phyloP scores from a whole-genome alignment of 2,888 invertebrate species.

The Pterostichus madidus region DNA sequence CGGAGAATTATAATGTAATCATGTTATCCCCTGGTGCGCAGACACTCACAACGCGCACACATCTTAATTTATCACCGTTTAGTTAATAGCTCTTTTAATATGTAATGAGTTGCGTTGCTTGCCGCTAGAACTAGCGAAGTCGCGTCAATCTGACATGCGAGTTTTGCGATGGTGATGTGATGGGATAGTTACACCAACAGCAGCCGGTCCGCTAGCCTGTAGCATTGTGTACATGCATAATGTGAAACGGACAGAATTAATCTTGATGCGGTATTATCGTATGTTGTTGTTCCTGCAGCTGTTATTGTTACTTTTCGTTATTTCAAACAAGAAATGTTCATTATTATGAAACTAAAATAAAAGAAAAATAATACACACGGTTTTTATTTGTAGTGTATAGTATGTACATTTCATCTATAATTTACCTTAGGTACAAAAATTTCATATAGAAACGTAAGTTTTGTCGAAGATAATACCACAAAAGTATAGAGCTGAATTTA shows the following conservation, averaged over 20 bases:
- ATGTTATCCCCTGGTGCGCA: conserved; percentile 65
- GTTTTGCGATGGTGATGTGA: conserved; percentile 2
- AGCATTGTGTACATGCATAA: conserved; percentile 25
- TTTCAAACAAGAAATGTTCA: not conserved
- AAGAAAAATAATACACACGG: too few relatives aligned
- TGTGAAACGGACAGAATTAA: conserved; percentile 14
- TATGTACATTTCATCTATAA: too few relatives aligned
- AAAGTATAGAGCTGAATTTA: too few relatives aligned
- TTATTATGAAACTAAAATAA: too few relatives aligned
- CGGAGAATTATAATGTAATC: conserved; percentile 66
- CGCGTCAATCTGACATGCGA: conserved; percentile 30
- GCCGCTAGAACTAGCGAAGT: conserved; percentile 1
- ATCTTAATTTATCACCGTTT: conserved; percentile 66
- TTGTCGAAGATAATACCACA: too few relatives aligned
- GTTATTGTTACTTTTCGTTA: not conserved
- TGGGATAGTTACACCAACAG: not conserved
- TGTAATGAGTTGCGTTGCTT: conserved; percentile 58
- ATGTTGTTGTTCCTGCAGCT: not conserved
- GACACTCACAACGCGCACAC: conserved; percentile 58
- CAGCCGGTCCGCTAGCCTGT: too few relatives aligned
- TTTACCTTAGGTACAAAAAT: too few relatives aligned
- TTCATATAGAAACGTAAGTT: too few relatives aligned
- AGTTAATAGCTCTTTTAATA: conserved; percentile 67
- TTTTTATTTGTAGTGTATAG: too few relatives aligned
- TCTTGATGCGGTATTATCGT: not conserved